Evolutionary conservation across 2,888 invertebrate species (phyloP).

Genomic region (Scrobipalpa atriplicella): DNA sequence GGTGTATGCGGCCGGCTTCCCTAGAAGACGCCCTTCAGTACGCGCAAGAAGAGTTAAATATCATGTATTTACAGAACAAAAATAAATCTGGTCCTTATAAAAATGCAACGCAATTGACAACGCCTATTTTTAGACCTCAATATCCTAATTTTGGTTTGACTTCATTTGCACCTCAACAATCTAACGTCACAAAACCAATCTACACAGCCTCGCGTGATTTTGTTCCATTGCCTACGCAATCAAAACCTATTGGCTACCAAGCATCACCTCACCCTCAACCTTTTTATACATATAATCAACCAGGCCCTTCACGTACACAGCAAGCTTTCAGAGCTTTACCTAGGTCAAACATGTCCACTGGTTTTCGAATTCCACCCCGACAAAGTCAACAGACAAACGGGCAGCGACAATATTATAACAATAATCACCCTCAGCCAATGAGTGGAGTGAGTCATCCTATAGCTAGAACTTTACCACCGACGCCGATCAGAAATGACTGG

Average conservation of each 20-base stretch:
- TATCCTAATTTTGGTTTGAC: too few relatives aligned
- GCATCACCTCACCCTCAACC: background rate
- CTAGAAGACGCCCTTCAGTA: background rate
- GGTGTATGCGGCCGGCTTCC: conserved; percentile 8
- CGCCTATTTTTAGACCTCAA: background rate
- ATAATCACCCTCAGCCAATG: too few relatives aligned
- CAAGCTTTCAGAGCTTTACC: background rate
- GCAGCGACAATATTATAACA: background rate
- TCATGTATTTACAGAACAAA: background rate
- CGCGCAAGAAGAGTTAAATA: conserved; percentile 4
- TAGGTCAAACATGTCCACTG: background rate
- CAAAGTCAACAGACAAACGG: too few relatives aligned
- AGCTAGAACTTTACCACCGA: too few relatives aligned
- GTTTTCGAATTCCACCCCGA: conserved; percentile 1
- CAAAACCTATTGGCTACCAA: background rate
- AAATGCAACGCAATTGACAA: background rate
- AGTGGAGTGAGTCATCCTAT: too few relatives aligned
- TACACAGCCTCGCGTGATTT: background rate
- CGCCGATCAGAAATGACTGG: too few relatives aligned
- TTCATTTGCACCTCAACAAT: too few relatives aligned
- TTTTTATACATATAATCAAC: background rate
- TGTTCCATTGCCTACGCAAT: background rate
- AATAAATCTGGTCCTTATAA: background rate
- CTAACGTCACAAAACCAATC: background rate
- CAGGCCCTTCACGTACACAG: background rate